A percentile compares a stretch with the other conserved stretches of the same genome.
phyloP scores from a whole-genome alignment of 2,888 invertebrate species.

The Chesias legatella region DNA sequence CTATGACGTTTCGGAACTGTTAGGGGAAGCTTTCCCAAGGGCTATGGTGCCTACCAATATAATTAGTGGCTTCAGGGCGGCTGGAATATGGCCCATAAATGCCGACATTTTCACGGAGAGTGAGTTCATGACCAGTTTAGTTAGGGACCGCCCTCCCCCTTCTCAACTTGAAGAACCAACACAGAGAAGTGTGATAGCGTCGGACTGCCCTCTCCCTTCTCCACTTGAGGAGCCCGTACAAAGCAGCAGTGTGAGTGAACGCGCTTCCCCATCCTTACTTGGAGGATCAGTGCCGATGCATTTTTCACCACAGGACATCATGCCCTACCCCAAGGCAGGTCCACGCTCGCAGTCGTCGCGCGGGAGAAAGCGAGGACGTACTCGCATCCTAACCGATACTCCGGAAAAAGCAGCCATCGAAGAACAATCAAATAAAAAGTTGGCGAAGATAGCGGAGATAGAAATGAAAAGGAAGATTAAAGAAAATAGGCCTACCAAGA shows the following conservation, averaged over 20 bases:
- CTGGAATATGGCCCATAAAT: too few relatives aligned
- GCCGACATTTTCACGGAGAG: constrained; percentile 14
- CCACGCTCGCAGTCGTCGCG: too few relatives aligned
- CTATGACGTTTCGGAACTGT: constrained; percentile 9
- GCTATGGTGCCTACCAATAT: constrained; percentile 14
- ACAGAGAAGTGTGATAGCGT: too few relatives aligned
- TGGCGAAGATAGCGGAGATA: constrained; percentile 14
- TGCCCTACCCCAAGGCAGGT: too few relatives aligned
- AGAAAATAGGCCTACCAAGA: constrained; percentile 8
- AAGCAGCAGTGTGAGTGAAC: too few relatives aligned
- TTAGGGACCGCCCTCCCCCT: constrained; percentile 17
- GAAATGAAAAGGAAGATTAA: constrained; percentile 11
- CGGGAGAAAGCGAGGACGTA: too few relatives aligned
- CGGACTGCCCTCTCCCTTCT: too few relatives aligned
- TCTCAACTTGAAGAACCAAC: constrained; percentile 14
- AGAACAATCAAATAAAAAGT: constrained; percentile 13
- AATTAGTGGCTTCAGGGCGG: constrained; percentile 13
- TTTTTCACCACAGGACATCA: too few relatives aligned
- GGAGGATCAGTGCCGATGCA: too few relatives aligned
- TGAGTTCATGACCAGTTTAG: constrained; percentile 14
- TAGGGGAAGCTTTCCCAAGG: constrained; percentile 19
- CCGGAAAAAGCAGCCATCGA: constrained; percentile 13
- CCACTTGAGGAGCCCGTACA: too few relatives aligned
- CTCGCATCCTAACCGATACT: constrained; percentile 12
- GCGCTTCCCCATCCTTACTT: too few relatives aligned